Evolutionary conservation across 2,888 invertebrate species (phyloP).

Genomic region (Acleris literana): DNA sequence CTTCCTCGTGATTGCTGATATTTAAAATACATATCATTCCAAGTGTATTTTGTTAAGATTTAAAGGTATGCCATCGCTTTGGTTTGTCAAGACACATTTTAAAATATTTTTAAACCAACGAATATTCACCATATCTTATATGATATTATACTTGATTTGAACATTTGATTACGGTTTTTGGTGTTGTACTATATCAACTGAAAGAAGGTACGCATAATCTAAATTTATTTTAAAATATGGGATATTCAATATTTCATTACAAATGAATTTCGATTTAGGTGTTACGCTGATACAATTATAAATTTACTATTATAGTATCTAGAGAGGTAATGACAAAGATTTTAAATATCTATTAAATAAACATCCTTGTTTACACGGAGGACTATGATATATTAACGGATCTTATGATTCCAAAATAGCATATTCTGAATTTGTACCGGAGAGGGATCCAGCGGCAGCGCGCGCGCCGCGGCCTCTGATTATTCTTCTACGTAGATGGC

Average conservation of each 20-base stretch:
- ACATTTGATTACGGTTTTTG: constrained; percentile 37
- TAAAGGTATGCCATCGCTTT: not conserved
- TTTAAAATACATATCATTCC: constrained; percentile 4
- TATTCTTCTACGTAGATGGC: constrained; percentile 71
- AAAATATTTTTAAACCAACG: constrained; percentile 19
- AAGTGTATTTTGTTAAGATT: not conserved
- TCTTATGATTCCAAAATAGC: constrained; percentile 64
- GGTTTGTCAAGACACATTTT: constrained; percentile 31
- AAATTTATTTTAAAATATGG: constrained; percentile 38
- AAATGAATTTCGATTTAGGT: constrained; percentile 52
- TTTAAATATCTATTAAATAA: constrained; percentile 69
- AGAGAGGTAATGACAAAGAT: constrained; percentile 70
- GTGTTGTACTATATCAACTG: constrained; percentile 37
- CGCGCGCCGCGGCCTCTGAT: constrained; percentile 61
- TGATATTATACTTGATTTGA: constrained; percentile 33
- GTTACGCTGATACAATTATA: constrained; percentile 65
- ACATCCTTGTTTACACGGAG: constrained; percentile 67
- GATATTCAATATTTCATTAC: constrained; percentile 43
- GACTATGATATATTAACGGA: constrained; percentile 66
- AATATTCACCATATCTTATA: constrained; percentile 28
- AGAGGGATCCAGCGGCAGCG: constrained; percentile 56
- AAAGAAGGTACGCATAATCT: constrained; percentile 35
- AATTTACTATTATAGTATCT: constrained; percentile 74
- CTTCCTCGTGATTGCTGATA: constrained; percentile 5
- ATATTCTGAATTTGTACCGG: constrained; percentile 75